These are phyloP conservation scores for Drosophila sproati DNA, from an alignment of 1,140 invertebrate species.

Conservation along the genomic window DNA sequence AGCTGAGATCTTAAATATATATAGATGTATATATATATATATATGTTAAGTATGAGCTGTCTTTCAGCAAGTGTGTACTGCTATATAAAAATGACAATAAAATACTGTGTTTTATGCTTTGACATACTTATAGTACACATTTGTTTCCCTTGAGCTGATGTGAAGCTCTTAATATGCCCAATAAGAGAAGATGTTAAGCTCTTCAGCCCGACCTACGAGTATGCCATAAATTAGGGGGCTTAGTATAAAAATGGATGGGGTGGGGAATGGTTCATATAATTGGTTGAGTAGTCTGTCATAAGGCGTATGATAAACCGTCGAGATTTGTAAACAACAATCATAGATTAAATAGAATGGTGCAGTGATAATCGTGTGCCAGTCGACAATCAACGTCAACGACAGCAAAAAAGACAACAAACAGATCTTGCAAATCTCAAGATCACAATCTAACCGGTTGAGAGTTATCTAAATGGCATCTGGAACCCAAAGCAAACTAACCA, in stretches of 20 bases:
- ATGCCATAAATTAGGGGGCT: conserved; percentile 24
- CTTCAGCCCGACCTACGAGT: conserved; percentile 1
- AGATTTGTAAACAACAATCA: conserved; percentile 39
- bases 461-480: conserved; percentile 34
- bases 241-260: neutral
- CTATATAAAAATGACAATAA: neutral
- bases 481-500: conserved; percentile 40
- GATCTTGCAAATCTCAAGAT: conserved; percentile 49
- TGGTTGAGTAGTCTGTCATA: conserved; percentile 15
- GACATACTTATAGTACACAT: neutral
- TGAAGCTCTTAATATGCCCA: neutral
- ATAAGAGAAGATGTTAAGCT: conserved; percentile 23
- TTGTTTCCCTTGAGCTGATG: conserved; percentile 1
- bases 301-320: conserved; percentile 28
- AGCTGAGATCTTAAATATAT: neutral
- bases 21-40: too few species aligned
- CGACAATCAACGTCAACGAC: conserved; percentile 36
- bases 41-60: too few species aligned
- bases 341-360: conserved; percentile 45
- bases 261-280: neutral
- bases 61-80: too few species aligned
- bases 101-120: neutral
- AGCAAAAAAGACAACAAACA: conserved; percentile 29
- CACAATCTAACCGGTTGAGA: conserved; percentile 15
- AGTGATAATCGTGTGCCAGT: conserved; percentile 52